Evolutionary conservation across 1,140 invertebrate species (phyloP).

Genomic region (Tetramorium parvispinum): DNA sequence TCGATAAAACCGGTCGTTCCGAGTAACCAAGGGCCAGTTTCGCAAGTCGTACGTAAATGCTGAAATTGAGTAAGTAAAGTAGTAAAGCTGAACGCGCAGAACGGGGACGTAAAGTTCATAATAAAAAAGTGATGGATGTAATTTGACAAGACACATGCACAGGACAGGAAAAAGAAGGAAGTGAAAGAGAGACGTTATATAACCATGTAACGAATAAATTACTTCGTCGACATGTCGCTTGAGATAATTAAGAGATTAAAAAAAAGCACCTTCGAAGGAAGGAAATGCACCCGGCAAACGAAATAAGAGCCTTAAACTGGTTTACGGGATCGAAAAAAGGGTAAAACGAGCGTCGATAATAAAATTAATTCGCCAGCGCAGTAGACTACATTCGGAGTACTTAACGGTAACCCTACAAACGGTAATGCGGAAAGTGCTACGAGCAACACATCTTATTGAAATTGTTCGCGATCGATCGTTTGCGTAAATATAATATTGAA

Average conservation of each 20-base stretch:
- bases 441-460: not conserved
- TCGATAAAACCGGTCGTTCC: constrained; percentile 44
- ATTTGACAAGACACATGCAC: not conserved
- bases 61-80: constrained; percentile 35
- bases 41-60: constrained; percentile 43
- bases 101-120: constrained; percentile 24
- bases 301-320: not conserved
- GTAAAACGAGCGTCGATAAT: constrained; percentile 3
- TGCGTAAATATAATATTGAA: not conserved
- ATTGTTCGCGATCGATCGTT: not conserved
- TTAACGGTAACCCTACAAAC: not conserved
- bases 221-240: not conserved
- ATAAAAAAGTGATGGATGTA: constrained; percentile 50
- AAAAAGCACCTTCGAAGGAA: constrained; percentile 46
- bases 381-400: constrained; percentile 4
- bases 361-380: constrained; percentile 24
- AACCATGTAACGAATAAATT: constrained; percentile 42
- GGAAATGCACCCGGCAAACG: not conserved
- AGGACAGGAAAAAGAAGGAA: not conserved
- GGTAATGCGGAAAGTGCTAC: not conserved
- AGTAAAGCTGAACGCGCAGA: constrained; percentile 37
- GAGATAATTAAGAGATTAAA: constrained; percentile 44
- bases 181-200: not conserved
- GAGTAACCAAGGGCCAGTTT: constrained; percentile 32
- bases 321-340: not conserved